These are phyloP conservation scores for Taeniopygia guttata DNA, from an alignment of 2,797 vertebrate genomes.

Conservation along the genomic window DNA sequence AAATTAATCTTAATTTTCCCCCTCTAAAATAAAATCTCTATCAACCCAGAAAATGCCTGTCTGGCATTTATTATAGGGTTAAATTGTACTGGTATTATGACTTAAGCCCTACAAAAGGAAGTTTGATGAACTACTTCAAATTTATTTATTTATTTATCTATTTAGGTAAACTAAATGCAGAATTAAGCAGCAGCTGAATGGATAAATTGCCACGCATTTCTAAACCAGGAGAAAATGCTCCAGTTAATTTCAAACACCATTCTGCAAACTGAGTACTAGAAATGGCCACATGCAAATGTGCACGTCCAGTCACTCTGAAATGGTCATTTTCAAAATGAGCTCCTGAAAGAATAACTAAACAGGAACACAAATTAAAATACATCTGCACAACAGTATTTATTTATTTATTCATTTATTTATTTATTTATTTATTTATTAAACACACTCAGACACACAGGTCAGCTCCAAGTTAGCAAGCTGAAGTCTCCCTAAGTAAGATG, in stretches of 20 bases:
- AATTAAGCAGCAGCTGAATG: background rate
- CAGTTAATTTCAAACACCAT: background rate
- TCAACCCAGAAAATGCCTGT: background rate
- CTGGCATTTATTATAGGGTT: background rate
- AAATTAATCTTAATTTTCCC: background rate
- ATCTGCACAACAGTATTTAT: background rate
- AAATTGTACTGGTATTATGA: background rate
- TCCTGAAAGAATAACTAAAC: background rate
- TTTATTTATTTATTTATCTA: background rate
- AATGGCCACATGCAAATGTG: background rate
- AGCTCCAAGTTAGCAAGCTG: background rate
- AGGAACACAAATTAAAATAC: background rate
- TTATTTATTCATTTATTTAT: no score
- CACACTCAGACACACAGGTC: background rate
- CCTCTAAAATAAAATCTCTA: background rate
- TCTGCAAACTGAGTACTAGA: background rate
- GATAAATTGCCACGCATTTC: background rate
- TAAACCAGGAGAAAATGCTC: background rate
- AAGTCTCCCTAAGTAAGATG: background rate
- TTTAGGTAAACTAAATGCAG: background rate
- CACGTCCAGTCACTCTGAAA: accelerated
- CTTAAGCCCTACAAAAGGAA: background rate
- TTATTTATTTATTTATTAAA: no score
- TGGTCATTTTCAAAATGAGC: accelerated
- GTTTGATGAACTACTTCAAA: background rate